Conservation (phyloP, 2,888 invertebrate species). For the Macrophya alboannulata region DNA sequence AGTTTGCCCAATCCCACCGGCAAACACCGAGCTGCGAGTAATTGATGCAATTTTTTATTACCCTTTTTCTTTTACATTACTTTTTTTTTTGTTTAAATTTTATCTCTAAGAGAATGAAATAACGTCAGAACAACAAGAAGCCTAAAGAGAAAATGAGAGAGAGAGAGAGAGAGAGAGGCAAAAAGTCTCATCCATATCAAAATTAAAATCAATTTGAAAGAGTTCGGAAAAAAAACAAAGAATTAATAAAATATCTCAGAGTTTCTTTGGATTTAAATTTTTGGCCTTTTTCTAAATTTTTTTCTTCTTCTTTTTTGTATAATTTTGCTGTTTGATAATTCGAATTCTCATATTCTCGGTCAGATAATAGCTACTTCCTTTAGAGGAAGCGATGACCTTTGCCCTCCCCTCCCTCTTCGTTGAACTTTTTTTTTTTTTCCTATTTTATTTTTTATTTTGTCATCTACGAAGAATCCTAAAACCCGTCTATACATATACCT, state of each 20-base stretch:
- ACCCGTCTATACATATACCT: not conserved
- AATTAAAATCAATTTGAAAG: not conserved
- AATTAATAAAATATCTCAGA: not conserved
- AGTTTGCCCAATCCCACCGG: slow-evolving; percentile 38
- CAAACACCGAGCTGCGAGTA: not conserved
- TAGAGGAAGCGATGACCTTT: slow-evolving; percentile 2
- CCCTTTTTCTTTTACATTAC: not conserved
- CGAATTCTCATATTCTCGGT: not conserved
- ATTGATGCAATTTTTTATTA: slow-evolving; percentile 26
- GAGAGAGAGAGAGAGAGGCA: not conserved
- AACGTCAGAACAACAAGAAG: not conserved
- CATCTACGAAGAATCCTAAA: not conserved
- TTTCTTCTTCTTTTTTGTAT: not conserved
- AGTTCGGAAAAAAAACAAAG: not conserved
- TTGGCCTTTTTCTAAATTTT: not conserved
- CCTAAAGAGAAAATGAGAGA: not conserved
- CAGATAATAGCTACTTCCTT: slow-evolving; percentile 10
- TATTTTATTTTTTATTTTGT: not conserved
- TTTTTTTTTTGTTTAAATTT: not conserved
- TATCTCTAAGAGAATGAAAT: not conserved
- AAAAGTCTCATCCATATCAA: not conserved
- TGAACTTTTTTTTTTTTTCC: too few relatives aligned
- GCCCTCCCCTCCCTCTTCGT: not conserved
- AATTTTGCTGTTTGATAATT: not conserved
- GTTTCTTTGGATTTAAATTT: not conserved